Percentiles rank a stretch among this genome's conserved stretches.
phyloP scores from a whole-genome alignment of 1,140 invertebrate genomes.

The Oedothorax gibbosus region DNA sequence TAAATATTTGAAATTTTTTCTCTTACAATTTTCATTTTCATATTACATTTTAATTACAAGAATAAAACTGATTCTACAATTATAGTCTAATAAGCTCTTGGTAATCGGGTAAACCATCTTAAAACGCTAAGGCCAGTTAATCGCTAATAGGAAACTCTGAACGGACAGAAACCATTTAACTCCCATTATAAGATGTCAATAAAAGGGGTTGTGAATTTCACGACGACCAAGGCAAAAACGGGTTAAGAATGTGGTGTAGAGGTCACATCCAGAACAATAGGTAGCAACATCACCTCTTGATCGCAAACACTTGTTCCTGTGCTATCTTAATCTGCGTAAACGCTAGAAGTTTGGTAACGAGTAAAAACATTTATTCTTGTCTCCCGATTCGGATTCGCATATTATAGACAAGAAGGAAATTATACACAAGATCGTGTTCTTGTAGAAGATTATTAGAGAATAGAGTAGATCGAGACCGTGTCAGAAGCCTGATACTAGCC shows the following conservation, averaged over 20 bases:
- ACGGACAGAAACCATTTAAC: conserved; percentile 25
- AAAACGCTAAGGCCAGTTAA: no score
- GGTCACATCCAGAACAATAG: conserved; percentile 41
- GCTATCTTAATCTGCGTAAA: conserved; percentile 24
- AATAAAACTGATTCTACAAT: no score
- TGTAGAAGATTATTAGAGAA: not conserved
- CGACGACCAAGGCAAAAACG: conserved; percentile 25
- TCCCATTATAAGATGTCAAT: conserved; percentile 52
- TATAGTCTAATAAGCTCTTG: no score
- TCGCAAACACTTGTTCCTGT: conserved; percentile 21
- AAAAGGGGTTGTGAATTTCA: conserved; percentile 51
- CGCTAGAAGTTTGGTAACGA: not conserved
- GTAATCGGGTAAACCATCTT: no score
- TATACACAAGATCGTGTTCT: conserved; percentile 7
- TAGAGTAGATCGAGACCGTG: conserved; percentile 5
- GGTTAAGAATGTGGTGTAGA: conserved; percentile 28
- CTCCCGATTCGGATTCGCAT: conserved; percentile 13
- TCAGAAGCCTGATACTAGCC: conserved; percentile 14
- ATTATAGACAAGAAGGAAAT: conserved; percentile 15
- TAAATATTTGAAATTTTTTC: no score
- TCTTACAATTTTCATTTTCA: no score
- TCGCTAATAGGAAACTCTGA: not conserved
- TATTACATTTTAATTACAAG: no score
- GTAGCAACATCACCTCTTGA: conserved; percentile 20
- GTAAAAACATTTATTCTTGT: conserved; percentile 4